Evolutionary conservation across 2,113 vertebrate genomes (phyloP).

Genomic region (Pontoporia blainvillei): DNA sequence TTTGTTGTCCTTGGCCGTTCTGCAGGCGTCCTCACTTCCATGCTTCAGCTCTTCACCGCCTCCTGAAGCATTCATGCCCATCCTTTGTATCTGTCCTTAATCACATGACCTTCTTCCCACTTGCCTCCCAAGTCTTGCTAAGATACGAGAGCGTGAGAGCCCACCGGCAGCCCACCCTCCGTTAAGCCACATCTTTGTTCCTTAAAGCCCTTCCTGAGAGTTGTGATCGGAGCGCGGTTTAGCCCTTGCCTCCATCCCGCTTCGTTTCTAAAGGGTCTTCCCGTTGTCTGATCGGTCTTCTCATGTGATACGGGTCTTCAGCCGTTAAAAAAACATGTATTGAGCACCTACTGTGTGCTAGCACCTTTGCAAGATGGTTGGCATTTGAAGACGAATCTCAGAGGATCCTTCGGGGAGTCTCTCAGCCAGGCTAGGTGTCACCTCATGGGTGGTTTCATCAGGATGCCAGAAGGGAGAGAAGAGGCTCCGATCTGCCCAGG

Average conservation of each 20-base stretch:
- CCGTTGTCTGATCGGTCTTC: not conserved
- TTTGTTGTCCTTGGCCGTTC: not conserved
- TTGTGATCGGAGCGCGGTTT: fast-evolving
- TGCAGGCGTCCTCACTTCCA: not conserved
- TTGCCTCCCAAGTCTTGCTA: not conserved
- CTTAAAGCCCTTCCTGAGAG: not conserved
- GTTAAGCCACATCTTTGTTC: fast-evolving
- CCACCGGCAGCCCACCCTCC: not conserved
- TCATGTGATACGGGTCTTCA: not conserved
- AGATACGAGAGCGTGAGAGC: fast-evolving
- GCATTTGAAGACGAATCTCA: not conserved
- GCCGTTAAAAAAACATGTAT: not conserved
- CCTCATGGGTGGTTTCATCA: not conserved
- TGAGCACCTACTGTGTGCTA: not conserved
- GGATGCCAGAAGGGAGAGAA: no score
- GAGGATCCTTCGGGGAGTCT: not conserved
- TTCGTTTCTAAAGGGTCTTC: not conserved
- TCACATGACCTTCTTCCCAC: not conserved
- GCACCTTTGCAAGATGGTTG: not conserved
- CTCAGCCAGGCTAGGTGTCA: not conserved
- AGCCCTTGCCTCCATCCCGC: not conserved
- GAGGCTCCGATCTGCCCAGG: fast-evolving
- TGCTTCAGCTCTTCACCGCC: fast-evolving
- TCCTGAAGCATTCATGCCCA: not conserved
- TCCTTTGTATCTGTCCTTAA: not conserved